Conservation (phyloP, 2,888 invertebrate genomes). For the Caenorhabditis virilis region DNA sequence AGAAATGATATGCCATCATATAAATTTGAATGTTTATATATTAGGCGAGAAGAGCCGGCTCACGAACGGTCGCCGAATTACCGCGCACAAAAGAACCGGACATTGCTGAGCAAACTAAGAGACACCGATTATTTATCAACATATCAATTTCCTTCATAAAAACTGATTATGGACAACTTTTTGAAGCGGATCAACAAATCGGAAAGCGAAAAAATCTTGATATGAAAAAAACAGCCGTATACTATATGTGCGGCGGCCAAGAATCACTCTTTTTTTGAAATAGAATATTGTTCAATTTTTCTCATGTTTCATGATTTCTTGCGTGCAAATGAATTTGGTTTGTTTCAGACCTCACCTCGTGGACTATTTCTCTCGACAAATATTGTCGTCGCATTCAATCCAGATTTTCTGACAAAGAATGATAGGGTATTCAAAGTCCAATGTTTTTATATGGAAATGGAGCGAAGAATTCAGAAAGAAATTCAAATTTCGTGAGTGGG, state of each 20-base stretch:
- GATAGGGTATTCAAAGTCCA: slow-evolving; percentile 64
- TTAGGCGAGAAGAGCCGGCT: slow-evolving; percentile 41
- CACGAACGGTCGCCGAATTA: slow-evolving; percentile 29
- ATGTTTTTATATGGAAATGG: slow-evolving; percentile 68
- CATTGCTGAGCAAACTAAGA: slow-evolving; percentile 32
- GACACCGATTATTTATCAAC: slow-evolving; percentile 34
- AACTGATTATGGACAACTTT: slow-evolving; percentile 28
- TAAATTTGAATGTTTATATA: slow-evolving; percentile 28
- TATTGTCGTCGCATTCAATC: slow-evolving; percentile 64
- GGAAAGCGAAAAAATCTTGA: too few species aligned
- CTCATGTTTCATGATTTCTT: too few species aligned
- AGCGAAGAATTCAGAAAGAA: slow-evolving; percentile 57
- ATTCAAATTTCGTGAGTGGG: slow-evolving; percentile 59
- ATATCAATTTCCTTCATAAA: slow-evolving; percentile 22
- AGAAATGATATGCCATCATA: slow-evolving; percentile 13
- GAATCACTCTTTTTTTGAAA: too few species aligned
- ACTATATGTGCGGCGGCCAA: too few species aligned
- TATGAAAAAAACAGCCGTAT: too few species aligned
- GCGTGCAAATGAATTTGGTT: background rate
- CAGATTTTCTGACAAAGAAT: slow-evolving; percentile 62
- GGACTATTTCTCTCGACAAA: slow-evolving; percentile 62
- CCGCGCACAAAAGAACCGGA: slow-evolving; percentile 37
- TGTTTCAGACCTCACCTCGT: slow-evolving; percentile 54
- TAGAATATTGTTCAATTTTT: too few species aligned
- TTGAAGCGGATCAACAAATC: too few species aligned